Evolutionary conservation across 2,797 vertebrate species (phyloP).

Genomic region (Okamejei kenojei): DNA sequence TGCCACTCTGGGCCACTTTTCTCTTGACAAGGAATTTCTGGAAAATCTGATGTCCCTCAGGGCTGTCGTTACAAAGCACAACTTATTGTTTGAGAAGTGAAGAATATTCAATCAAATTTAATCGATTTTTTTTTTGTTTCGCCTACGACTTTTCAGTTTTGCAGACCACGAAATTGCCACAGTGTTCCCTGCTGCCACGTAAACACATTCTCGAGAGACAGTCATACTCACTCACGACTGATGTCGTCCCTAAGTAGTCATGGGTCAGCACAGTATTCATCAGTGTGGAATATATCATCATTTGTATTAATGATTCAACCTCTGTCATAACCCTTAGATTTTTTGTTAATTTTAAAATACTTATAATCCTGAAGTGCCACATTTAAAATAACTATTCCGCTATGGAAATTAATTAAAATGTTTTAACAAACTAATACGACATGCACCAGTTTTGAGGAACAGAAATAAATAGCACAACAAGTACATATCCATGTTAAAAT

Average conservation of each 20-base stretch:
- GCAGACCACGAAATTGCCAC: neutral
- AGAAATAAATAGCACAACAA: constrained; percentile 25
- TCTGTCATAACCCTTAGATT: neutral
- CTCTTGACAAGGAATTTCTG: neutral
- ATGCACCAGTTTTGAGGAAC: neutral
- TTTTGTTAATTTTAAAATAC: too few species aligned
- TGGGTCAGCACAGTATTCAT: too few species aligned
- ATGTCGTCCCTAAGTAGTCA: too few species aligned
- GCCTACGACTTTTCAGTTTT: neutral
- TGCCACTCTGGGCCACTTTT: too few species aligned
- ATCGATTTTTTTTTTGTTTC: neutral
- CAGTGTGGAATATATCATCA: constrained; percentile 2
- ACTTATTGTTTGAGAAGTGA: neutral
- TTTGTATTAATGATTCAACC: neutral
- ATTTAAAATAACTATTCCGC: constrained; percentile 9
- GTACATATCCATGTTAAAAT: constrained; percentile 25
- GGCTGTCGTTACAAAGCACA: neutral
- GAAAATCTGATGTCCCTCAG: too few species aligned
- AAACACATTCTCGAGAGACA: neutral
- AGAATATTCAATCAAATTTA: neutral
- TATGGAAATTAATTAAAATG: constrained; percentile 28
- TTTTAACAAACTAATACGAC: constrained; percentile 5
- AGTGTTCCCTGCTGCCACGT: neutral
- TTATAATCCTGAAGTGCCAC: neutral
- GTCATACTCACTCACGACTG: neutral